Evolutionary conservation across 2,888 invertebrate genomes (phyloP), one percentile per base, ranked within the genome.

Genomic region (Meta bourneti): DNA sequence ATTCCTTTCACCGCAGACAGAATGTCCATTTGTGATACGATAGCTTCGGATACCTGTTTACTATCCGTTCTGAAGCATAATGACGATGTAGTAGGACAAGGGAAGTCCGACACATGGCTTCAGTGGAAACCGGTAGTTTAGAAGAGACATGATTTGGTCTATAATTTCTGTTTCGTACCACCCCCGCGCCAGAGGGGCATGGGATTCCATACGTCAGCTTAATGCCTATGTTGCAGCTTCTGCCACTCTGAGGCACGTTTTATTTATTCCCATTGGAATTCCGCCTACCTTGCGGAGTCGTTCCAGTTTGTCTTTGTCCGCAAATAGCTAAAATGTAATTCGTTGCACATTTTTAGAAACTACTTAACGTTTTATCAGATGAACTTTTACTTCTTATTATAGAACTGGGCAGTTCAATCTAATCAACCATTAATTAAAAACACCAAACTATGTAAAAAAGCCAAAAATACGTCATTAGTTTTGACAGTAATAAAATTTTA

Each of bases 1-100:
- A 75, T 84, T 80, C 82, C 34, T 80, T 79, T 75, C 75, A 89
- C 88, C 88, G 78, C 88, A 88, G 84, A 92, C 88, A 84, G 88
- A 92, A 89, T 83, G 88, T 83, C 79, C 91, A 80, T 92, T 88
- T 92, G 91, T 92, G 91, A 84, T 49, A 9, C 19, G 78, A 78
- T 75, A 52, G 49, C 83, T 69, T 75, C 48, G 79, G 49, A 69
- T 51, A 70, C 16, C 77, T 89, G 77, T 88, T 91, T 89, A 89
- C 88, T 20, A 72, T 84, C 77, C 77, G 78, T 84, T 77, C n/a
- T 54, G 85, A 84, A 49, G 34, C 51, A 84, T 92, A 92, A 92
- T 92, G 91, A 89, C 91, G 82, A 88, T 82, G 86, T 87, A 87
- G 87, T 77, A 48, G 20, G 91, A 89, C 86, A 77, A 79, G 86